A percentile compares a stretch with the other conserved stretches of the same genome.
Conservation (phyloP, 2,888 invertebrate species). For the Thelaira solivaga region DNA sequence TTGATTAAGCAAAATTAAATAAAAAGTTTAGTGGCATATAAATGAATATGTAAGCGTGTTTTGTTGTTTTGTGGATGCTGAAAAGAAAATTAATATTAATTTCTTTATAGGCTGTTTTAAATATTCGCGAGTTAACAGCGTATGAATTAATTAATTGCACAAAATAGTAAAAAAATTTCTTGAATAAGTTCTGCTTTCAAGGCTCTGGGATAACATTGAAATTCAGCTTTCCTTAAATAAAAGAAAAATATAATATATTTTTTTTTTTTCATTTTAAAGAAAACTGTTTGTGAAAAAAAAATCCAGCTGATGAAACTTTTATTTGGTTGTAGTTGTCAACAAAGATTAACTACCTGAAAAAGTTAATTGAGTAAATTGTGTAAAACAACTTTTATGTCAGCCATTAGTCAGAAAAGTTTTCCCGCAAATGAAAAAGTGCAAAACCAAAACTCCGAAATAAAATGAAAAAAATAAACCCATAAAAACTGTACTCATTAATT, state of each 20-base stretch:
- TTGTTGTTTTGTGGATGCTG: too few relatives aligned
- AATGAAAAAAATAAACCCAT: conserved; percentile 52
- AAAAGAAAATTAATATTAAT: too few relatives aligned
- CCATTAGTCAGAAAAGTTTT: conserved; percentile 66
- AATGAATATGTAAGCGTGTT: neutral
- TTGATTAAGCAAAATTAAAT: conserved; percentile 1
- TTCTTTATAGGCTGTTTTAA: too few relatives aligned
- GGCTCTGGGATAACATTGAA: too few relatives aligned
- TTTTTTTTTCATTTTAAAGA: neutral
- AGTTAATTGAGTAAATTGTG: conserved; percentile 73
- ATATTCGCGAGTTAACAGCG: too few relatives aligned
- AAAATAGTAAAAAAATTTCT: too few relatives aligned
- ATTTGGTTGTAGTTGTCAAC: conserved; percentile 56
- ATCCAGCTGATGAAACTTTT: conserved; percentile 45
- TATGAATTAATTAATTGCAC: too few relatives aligned
- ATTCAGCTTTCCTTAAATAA: too few relatives aligned
- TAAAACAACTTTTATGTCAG: conserved; percentile 66
- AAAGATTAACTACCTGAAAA: conserved; percentile 75
- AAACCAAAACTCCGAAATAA: conserved; percentile 13
- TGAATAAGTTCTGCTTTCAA: too few relatives aligned
- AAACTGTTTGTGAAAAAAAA: neutral
- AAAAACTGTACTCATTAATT: conserved; percentile 72
- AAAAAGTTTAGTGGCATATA: conserved; percentile 14
- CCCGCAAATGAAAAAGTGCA: conserved; percentile 61
- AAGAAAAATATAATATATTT: too few relatives aligned